Conservation (phyloP, 2,797 vertebrate genomes). For the Sebastes kiyomatsui region DNA sequence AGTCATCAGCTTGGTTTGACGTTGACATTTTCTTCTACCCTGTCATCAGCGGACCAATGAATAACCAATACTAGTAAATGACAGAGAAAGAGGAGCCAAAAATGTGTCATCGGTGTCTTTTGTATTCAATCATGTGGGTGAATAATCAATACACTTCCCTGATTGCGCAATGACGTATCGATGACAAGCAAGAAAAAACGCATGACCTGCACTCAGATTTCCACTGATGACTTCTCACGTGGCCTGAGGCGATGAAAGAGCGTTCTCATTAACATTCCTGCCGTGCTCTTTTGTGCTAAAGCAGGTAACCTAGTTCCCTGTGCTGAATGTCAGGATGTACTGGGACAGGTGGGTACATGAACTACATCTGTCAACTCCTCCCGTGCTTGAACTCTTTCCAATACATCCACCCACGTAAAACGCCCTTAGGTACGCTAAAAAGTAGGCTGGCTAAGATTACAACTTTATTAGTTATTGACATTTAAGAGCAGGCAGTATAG, state of each 20-base stretch:
- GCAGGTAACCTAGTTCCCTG: conserved; percentile 6
- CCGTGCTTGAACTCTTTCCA: neutral
- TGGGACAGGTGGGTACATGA: conserved; percentile 41
- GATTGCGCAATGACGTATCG: conserved; percentile 34
- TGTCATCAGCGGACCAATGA: conserved; percentile 54
- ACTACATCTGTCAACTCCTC: conserved; percentile 11
- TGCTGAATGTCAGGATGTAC: neutral
- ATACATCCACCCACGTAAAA: neutral
- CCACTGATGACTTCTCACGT: conserved; percentile 33
- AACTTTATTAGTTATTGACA: neutral
- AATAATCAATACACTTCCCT: conserved; percentile 57
- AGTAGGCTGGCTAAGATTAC: neutral
- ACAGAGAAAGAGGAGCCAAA: conserved; percentile 29
- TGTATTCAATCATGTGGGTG: conserved; percentile 1
- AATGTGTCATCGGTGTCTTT: conserved; percentile 47
- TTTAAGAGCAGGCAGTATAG: neutral
- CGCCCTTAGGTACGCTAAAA: neutral
- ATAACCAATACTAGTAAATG: conserved; percentile 16
- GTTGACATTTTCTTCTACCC: neutral
- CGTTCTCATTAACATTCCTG: conserved; percentile 58
- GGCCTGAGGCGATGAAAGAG: conserved; percentile 21
- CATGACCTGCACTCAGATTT: conserved; percentile 26
- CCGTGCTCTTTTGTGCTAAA: conserved; percentile 37
- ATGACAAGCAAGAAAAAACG: conserved; percentile 46
- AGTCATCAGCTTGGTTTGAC: conserved; percentile 4